These are phyloP conservation scores for Falco biarmicus DNA, from an alignment of 2,797 vertebrate genomes.

Conservation along the genomic window DNA sequence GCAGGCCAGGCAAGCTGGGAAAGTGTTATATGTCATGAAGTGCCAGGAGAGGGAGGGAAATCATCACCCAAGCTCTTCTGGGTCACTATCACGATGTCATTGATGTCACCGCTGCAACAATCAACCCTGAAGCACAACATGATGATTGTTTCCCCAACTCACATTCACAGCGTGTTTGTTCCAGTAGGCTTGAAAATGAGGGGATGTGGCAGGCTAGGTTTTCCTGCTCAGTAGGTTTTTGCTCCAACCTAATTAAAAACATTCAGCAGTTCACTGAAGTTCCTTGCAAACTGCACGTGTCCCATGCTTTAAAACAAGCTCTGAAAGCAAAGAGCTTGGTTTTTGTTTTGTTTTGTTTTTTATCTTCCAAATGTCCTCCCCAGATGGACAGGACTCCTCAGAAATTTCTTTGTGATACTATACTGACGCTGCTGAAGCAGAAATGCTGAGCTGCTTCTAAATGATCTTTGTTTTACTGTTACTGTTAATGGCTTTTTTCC, in stretches of 20 bases:
- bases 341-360: background rate
- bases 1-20: background rate
- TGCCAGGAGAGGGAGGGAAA: background rate
- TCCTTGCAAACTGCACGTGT: background rate
- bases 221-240: constrained; percentile 13
- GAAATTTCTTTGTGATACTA: background rate
- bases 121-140: background rate
- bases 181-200: constrained; percentile 18
- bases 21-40: background rate
- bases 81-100: background rate
- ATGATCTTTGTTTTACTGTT: background rate
- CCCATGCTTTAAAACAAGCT: background rate
- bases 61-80: background rate
- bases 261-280: background rate
- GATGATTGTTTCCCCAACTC: background rate
- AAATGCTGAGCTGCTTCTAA: background rate
- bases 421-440: background rate
- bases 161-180: background rate
- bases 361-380: background rate
- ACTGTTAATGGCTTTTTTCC: background rate
- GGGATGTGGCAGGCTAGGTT: background rate
- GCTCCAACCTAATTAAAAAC: constrained; percentile 23
- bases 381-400: background rate
- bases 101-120: background rate
- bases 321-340: background rate